Base-by-base conservation (phyloP, 53 echinoderm and acorn worm species). In the Apostichopus leukothele region DNA sequence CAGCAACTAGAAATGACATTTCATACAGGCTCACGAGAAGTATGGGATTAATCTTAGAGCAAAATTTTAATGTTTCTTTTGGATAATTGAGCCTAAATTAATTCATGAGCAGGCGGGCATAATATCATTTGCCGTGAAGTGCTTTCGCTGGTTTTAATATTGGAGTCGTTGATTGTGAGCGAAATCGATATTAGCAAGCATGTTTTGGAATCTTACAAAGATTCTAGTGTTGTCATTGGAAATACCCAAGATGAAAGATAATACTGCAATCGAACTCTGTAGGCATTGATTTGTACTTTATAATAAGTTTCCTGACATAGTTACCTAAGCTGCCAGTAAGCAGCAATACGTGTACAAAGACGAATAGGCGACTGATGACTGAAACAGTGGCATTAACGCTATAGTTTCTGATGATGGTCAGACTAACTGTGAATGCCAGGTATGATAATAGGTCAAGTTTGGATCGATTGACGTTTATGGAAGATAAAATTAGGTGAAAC, bases 41-140 rank as follows among this genome's bases (percentile, higher is more conserved):
- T 13, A 52, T 22, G 11, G 14, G 12, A 18, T 54, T 81, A 52
- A 57, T 23, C 51, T 59, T 9, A 1, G 16, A 59, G 59, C 81
- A 71, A 71, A 51, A 54, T 59, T 54, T 81, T 21, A 81, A 21
- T 54, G 19, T 54, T 5, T 5, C n/a, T 22, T 20, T 57, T 22
- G 55, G 55, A 81, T 81, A 81, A 81, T 81, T 81, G 81, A 59
- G 18, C 60, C 59, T 22, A 55, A 21, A 81, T 81, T 81, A 81
- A 54, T 59, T 81, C 81, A 81, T 54, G 55, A 81, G 59, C 81
- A 59, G 55, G 59, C 59, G 81, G 59, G 8, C 81, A 50, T n/a
- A 53, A 10, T 59, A 55, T 81, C 54, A 81, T 59, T 79, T 81
- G 23, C 54, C 55, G 5, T 23, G 59, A 59, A 23, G 81, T 54